These are phyloP conservation scores for Platorchestia sp. DNA, from an alignment of 1,140 invertebrate species.

Conservation along the genomic window DNA sequence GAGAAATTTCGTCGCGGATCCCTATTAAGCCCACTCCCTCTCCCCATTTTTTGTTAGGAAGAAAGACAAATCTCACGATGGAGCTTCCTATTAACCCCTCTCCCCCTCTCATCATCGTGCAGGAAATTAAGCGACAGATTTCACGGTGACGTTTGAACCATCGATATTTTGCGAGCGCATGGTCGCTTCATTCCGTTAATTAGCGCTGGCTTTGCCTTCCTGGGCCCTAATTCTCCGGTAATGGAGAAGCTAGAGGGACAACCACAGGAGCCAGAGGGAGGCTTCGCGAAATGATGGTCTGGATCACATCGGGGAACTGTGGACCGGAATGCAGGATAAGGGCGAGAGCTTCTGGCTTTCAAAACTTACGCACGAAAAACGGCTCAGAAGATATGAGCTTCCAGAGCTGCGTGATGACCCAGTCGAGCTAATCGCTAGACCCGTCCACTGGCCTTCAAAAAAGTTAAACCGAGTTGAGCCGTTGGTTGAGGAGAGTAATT, in stretches of 20 bases:
- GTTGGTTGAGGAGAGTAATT: too few species aligned
- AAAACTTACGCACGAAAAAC: not conserved
- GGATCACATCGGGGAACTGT: not conserved
- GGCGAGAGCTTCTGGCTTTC: not conserved
- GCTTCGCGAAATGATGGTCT: not conserved
- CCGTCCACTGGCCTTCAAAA: not conserved
- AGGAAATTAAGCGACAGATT: not conserved
- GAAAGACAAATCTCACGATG: not conserved
- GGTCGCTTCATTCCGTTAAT: conserved; percentile 30
- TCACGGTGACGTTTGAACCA: not conserved
- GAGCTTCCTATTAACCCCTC: too few species aligned
- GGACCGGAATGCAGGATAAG: not conserved
- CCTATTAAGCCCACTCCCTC: too few species aligned
- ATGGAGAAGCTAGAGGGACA: conserved; percentile 26
- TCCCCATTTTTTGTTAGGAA: not conserved
- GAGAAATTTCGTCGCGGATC: too few species aligned
- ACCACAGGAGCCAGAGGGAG: not conserved
- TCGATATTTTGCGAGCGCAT: conserved; percentile 11
- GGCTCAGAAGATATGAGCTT: not conserved
- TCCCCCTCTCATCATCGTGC: not conserved
- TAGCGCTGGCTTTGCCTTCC: not conserved
- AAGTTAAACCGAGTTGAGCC: not conserved
- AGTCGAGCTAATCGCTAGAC: not conserved
- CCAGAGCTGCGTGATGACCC: not conserved
- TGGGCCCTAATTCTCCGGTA: conserved; percentile 23